Percentiles rank a stretch among this genome's conserved stretches.
Evolutionary conservation across 1,140 invertebrate genomes (phyloP).

Genomic region (Habropoda laboriosa): DNA sequence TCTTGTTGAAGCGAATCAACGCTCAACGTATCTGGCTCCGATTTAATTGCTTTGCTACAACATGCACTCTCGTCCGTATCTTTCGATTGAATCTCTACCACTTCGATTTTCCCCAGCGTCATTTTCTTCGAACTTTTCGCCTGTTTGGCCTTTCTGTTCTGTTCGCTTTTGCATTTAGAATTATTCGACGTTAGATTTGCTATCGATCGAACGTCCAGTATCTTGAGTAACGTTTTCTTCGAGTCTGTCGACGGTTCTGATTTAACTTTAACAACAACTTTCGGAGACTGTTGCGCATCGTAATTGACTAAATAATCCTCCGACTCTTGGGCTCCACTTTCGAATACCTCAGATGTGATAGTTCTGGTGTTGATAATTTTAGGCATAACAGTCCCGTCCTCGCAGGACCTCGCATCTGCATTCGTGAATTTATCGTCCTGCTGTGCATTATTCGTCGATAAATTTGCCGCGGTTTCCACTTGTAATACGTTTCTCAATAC

Average conservation of each 20-base stretch:
- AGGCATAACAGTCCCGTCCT: constrained; percentile 50
- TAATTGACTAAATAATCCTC: neutral
- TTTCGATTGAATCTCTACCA: neutral
- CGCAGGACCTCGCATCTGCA: neutral
- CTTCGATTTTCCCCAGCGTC: neutral
- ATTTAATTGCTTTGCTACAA: neutral
- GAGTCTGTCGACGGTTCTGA: neutral
- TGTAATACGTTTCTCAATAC: constrained; percentile 47
- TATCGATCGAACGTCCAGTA: constrained; percentile 59
- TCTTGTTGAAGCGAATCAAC: neutral
- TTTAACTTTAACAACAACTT: neutral
- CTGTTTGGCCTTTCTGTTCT: neutral
- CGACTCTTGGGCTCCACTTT: constrained; percentile 45
- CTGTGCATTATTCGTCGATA: neutral
- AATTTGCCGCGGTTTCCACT: neutral
- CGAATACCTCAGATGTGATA: constrained; percentile 70
- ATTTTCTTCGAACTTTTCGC: too few relatives aligned
- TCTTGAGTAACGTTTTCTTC: constrained; percentile 45
- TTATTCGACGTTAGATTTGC: constrained; percentile 1
- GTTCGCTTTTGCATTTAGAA: neutral
- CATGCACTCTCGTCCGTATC: neutral
- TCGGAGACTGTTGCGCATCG: constrained; percentile 5
- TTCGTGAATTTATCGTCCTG: neutral
- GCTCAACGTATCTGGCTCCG: neutral
- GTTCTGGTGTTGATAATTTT: constrained; percentile 72